These are phyloP conservation scores for Anastrepha obliqua DNA, from an alignment of 1,140 invertebrate species.

Conservation along the genomic window DNA sequence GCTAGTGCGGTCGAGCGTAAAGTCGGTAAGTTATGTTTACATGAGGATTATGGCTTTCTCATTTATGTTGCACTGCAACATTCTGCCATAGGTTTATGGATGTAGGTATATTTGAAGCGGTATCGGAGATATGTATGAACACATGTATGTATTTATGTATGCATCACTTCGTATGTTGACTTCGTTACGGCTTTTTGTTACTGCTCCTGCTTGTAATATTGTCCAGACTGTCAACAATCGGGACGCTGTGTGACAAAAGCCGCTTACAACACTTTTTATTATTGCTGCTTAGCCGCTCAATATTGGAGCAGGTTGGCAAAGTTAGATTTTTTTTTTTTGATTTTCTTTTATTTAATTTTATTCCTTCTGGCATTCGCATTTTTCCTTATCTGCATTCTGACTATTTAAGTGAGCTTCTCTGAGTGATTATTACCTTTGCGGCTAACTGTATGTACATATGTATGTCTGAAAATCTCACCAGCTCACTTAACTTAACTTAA, in stretches of 20 bases:
- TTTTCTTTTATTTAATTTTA: neutral
- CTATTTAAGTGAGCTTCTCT: too few relatives aligned
- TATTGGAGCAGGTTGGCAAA: too few relatives aligned
- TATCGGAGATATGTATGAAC: neutral
- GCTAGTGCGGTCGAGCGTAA: neutral
- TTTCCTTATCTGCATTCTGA: too few relatives aligned
- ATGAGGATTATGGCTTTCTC: slow-evolving; percentile 27
- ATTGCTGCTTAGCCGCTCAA: neutral
- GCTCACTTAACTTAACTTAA: too few relatives aligned
- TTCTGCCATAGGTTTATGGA: neutral
- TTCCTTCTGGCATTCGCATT: too few relatives aligned
- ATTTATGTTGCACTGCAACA: neutral
- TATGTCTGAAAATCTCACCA: too few relatives aligned
- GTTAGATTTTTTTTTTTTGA: neutral
- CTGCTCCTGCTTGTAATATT: neutral
- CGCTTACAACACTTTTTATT: slow-evolving; percentile 5
- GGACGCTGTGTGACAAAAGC: neutral
- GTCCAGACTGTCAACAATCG: neutral
- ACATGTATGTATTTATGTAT: neutral
- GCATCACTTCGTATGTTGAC: neutral
- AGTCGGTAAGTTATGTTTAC: neutral
- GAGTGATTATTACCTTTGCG: too few relatives aligned
- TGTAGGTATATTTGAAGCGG: neutral
- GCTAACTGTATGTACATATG: too few relatives aligned
- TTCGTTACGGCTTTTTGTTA: neutral